Evolutionary conservation across 2,113 vertebrate genomes (phyloP), one percentile per base, ranked within the genome.

Genomic region (Euleptes europaea): DNA sequence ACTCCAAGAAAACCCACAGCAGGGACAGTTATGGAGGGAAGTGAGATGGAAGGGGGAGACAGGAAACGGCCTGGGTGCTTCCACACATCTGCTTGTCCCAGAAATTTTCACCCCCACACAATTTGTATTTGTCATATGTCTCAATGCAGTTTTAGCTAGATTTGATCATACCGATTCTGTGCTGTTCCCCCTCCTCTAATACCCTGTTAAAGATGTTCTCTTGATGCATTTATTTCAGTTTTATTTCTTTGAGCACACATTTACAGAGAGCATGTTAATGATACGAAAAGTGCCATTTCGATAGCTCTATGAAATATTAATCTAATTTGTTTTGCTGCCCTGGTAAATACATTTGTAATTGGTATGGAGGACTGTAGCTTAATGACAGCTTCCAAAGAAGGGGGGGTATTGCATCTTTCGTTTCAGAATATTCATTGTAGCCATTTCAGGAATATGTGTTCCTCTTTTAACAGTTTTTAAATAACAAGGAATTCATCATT

Each of bases 231-330:
- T 75, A 74, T 49, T 63, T 69, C 38, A 73, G 19, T 1, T 69
- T 89, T 47, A 3, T 69, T 84, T 47, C 31, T 65, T 57, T 47
- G 75, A 14, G 83, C 85, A 82, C 12, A 21, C 51, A 78, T 15
- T n/a, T n/a, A 66, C 0, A 65, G 21, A 0, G 26, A 83, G 88
- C 72, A 66, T 88, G 19, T 72, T 10, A 84, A 6, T 38, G 40
- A 23, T 79, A 42, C 31, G 90, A 88, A 65, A 87, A 26, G 19
- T 9, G 19, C 66, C 51, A 79, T 4, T 13, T 82, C 31, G 86
- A 83, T 85, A 85, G 11, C 7, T 77, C 0, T 90, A 2, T 85
- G 82, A 91, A 90, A 77, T 44, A 4, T 33, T 86, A 85, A 35
- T 51, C 80, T 26, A 88, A 70, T 82, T 87, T 83, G 5, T 80